These are phyloP conservation scores for Popillia japonica DNA, from an alignment of 1,140 invertebrate species.

Conservation along the genomic window DNA sequence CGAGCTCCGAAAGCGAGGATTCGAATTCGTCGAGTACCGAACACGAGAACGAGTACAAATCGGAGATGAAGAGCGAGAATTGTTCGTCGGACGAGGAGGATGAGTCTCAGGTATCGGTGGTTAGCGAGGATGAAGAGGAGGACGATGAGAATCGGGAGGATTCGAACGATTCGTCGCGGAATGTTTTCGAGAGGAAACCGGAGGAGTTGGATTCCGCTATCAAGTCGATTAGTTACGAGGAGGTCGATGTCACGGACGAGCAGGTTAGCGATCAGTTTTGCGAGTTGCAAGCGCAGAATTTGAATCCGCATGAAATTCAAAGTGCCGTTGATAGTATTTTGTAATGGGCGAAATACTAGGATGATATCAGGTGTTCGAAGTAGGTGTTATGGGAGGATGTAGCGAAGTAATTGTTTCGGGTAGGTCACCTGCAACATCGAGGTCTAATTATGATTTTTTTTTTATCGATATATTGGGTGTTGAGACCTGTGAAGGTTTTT, in stretches of 20 bases:
- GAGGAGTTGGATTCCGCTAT: slow-evolving; percentile 56
- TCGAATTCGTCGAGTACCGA: slow-evolving; percentile 34
- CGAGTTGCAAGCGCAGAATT: slow-evolving; percentile 48
- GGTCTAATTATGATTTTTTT: neutral
- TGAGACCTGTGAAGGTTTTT: neutral
- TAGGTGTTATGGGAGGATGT: neutral
- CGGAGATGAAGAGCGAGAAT: slow-evolving; percentile 6
- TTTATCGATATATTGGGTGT: neutral
- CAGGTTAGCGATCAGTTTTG: slow-evolving; percentile 49
- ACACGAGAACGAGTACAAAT: neutral
- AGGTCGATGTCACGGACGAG: slow-evolving; percentile 43
- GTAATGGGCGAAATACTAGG: slow-evolving; percentile 26
- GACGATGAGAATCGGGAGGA: slow-evolving; percentile 33
- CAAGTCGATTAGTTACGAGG: slow-evolving; percentile 53
- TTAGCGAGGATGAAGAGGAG: slow-evolving; percentile 43
- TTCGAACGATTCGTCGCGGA: slow-evolving; percentile 11
- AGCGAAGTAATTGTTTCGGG: too few relatives aligned
- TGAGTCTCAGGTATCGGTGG: neutral
- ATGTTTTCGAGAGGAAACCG: slow-evolving; percentile 42
- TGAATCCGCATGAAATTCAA: slow-evolving; percentile 56
- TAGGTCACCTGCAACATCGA: too few relatives aligned
- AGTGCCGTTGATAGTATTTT: slow-evolving; percentile 58
- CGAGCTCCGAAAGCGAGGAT: slow-evolving; percentile 42
- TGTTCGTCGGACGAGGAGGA: slow-evolving; percentile 35
- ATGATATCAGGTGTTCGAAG: neutral